Evolutionary conservation across 2,888 invertebrate species (phyloP).

Genomic region (Hesperia comma): DNA sequence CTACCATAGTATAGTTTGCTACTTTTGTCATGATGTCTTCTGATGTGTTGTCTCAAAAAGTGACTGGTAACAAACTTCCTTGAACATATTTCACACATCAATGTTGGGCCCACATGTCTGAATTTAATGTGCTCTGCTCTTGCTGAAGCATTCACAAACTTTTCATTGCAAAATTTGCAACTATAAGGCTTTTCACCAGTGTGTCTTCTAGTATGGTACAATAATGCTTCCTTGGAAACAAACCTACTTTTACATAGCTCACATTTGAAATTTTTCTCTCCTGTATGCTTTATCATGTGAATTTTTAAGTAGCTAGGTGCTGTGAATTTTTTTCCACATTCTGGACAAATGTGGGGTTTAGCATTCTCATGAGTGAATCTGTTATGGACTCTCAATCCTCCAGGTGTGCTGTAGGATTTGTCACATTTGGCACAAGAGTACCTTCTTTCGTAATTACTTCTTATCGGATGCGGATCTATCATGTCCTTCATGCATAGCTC

Average conservation of each 20-base stretch:
- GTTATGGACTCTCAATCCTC: slow-evolving; percentile 70
- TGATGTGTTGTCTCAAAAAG: slow-evolving; percentile 69
- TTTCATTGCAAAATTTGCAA: slow-evolving; percentile 67
- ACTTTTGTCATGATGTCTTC: slow-evolving; percentile 67
- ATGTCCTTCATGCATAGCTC: slow-evolving; percentile 63
- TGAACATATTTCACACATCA: slow-evolving; percentile 70
- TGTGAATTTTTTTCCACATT: slow-evolving; percentile 73
- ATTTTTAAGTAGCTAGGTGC: slow-evolving; percentile 72
- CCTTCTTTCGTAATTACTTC: slow-evolving; percentile 60
- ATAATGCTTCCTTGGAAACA: slow-evolving; percentile 73
- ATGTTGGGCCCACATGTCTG: slow-evolving; percentile 70
- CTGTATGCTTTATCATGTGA: slow-evolving; percentile 74
- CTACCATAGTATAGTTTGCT: slow-evolving; percentile 68
- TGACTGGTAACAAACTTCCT: slow-evolving; percentile 71
- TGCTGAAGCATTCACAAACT: slow-evolving; percentile 74
- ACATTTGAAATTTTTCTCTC: slow-evolving; percentile 73
- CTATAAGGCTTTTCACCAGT: slow-evolving; percentile 76
- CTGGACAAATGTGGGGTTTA: slow-evolving; percentile 65
- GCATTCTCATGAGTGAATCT: slow-evolving; percentile 73
- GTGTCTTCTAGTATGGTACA: slow-evolving; percentile 73
- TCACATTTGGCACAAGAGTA: slow-evolving; percentile 66
- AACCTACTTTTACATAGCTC: slow-evolving; percentile 64
- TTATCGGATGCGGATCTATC: slow-evolving; percentile 68
- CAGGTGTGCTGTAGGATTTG: slow-evolving; percentile 70
- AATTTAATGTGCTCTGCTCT: slow-evolving; percentile 75